Conservation (phyloP, 2,888 invertebrate species). For the Tuberolachnus salignus region DNA sequence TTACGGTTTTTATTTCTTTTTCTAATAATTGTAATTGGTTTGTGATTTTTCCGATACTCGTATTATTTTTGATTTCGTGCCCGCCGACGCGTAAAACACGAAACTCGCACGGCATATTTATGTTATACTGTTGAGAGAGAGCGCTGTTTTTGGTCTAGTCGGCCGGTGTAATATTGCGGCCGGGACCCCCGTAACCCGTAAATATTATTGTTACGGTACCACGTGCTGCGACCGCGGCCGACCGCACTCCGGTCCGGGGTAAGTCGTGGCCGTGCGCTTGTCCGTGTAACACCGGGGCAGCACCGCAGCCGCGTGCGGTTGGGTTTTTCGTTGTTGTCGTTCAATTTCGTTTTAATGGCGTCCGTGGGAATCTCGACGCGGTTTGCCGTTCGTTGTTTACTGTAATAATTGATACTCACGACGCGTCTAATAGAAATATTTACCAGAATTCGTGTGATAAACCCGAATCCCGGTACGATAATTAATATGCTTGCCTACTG, state of each 20-base stretch:
- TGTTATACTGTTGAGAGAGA: neutral
- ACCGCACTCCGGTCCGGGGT: slow-evolving; percentile 12
- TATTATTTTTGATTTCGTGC: too few species aligned
- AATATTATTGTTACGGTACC: neutral
- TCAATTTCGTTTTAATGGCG: too few species aligned
- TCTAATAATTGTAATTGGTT: too few species aligned
- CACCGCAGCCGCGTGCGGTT: neutral
- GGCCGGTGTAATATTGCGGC: too few species aligned
- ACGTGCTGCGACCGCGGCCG: neutral
- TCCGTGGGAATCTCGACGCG: neutral
- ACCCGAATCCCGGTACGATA: too few species aligned
- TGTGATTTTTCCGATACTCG: too few species aligned
- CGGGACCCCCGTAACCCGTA: too few species aligned
- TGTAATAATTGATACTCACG: too few species aligned
- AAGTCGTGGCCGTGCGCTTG: neutral
- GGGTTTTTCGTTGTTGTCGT: slow-evolving; percentile 7
- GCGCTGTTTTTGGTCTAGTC: neutral
- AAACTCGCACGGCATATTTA: neutral
- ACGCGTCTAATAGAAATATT: too few species aligned
- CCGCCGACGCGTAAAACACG: neutral
- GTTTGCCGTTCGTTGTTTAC: neutral
- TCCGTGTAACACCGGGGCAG: neutral
- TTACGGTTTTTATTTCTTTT: too few species aligned
- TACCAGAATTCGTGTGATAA: too few species aligned
- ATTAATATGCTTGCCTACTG: too few species aligned